These are phyloP conservation scores for Catharus fuscescens DNA, from an alignment of 2,113 vertebrate species.

Conservation along the genomic window DNA sequence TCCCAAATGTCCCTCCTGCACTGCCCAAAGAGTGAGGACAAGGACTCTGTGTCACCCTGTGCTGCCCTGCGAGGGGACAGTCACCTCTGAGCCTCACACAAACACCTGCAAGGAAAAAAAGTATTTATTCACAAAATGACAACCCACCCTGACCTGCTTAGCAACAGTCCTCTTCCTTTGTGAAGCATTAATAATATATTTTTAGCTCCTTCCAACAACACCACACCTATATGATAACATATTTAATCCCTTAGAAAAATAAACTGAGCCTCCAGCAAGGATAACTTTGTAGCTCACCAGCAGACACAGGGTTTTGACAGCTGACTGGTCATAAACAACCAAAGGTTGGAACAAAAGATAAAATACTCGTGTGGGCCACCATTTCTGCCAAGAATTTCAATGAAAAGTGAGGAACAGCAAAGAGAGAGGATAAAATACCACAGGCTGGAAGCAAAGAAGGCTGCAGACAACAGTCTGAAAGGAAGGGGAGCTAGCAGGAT, in stretches of 20 bases:
- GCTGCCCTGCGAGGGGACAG: neutral
- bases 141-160: neutral
- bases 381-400: constrained; percentile 4
- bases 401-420: neutral
- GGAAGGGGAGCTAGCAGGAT: neutral
- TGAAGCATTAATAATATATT: neutral
- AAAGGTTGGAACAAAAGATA: neutral
- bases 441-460: neutral
- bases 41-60: fast-evolving
- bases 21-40: neutral
- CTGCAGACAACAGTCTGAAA: neutral
- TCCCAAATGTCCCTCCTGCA: neutral
- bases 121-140: neutral
- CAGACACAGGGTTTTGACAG: neutral
- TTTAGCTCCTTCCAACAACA: neutral
- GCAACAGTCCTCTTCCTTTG: neutral
- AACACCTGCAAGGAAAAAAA: neutral
- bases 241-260: neutral
- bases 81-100: neutral
- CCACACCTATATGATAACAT: neutral
- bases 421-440: neutral
- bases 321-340: neutral
- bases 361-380: neutral
- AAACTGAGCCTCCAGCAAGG: neutral
- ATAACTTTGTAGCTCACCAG: neutral